Evolutionary conservation across 2,888 invertebrate species (phyloP).

Genomic region (Atethmia centrago): DNA sequence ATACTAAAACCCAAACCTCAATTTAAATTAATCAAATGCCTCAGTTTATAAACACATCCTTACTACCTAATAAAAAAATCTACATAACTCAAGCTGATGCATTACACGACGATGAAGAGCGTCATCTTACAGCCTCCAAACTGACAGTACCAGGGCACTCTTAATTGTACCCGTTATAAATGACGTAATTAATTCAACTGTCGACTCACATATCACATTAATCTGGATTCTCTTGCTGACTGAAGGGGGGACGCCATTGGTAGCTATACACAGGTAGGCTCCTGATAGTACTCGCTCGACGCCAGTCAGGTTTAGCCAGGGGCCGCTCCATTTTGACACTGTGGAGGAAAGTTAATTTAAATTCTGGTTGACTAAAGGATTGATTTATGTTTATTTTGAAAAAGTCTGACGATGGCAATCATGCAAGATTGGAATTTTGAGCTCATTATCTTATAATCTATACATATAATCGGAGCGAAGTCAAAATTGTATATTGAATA

Average conservation of each 20-base stretch:
- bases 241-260: conserved; percentile 91
- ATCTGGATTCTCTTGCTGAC: conserved; percentile 87
- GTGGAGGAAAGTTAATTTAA: conserved; percentile 49
- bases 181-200: conserved; percentile 56
- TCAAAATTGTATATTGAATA: too few relatives aligned
- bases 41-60: neutral
- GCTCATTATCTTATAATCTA: neutral
- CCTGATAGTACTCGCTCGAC: conserved; percentile 92
- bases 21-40: neutral
- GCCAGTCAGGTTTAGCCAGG: conserved; percentile 89
- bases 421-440: neutral
- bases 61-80: conserved; percentile 12
- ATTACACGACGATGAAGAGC: conserved; percentile 8
- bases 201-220: conserved; percentile 87
- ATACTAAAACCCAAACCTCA: neutral
- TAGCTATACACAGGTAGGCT: conserved; percentile 92
- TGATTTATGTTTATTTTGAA: neutral
- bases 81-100: conserved; percentile 28
- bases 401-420: neutral
- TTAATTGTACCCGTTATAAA: conserved; percentile 55
- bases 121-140: conserved; percentile 40
- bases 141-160: conserved; percentile 38
- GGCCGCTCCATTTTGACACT: conserved; percentile 91
- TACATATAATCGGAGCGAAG: too few relatives aligned
- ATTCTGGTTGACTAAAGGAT: neutral